Percentiles rank a stretch among this genome's conserved stretches.
phyloP scores from a whole-genome alignment of 1,140 invertebrate species.

The Aphelinus certus region DNA sequence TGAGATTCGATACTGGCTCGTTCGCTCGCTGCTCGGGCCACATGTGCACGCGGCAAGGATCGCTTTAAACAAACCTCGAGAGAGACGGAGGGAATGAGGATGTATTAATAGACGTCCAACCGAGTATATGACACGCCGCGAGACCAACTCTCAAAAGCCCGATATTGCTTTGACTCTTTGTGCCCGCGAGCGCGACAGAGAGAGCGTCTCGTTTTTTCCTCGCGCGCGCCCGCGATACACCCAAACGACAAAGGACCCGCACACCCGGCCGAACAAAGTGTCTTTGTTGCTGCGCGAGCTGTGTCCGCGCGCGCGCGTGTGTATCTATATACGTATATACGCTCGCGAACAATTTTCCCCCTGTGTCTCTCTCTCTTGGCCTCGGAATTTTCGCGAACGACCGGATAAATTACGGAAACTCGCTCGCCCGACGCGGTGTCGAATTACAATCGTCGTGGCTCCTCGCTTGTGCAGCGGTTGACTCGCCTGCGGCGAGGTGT shows the following conservation, averaged over 20 bases:
- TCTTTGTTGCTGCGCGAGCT: too few species aligned
- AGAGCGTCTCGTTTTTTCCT: slow-evolving; percentile 2
- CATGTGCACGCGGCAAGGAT: slow-evolving; percentile 3
- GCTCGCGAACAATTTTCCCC: not conserved
- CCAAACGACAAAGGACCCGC: slow-evolving; percentile 6
- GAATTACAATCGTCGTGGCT: too few species aligned
- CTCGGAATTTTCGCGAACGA: too few species aligned
- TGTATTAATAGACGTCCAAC: slow-evolving; percentile 34
- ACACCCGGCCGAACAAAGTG: not conserved
- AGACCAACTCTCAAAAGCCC: slow-evolving; percentile 18
- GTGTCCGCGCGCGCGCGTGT: too few species aligned
- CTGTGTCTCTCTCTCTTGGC: too few species aligned
- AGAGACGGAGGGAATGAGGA: not conserved
- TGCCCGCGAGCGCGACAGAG: not conserved
- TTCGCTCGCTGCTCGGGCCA: not conserved
- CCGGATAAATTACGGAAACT: too few species aligned
- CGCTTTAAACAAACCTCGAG: not conserved
- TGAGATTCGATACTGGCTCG: slow-evolving; percentile 50
- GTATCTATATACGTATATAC: too few species aligned
- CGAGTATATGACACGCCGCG: slow-evolving; percentile 1
- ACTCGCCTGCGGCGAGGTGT: too few species aligned
- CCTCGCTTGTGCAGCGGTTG: too few species aligned
- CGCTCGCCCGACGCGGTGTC: too few species aligned
- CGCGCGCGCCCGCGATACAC: not conserved
- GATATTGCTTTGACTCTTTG: slow-evolving; percentile 35